These are phyloP conservation scores for Eremophila alpestris DNA, from an alignment of 2,797 vertebrate genomes.

Conservation along the genomic window DNA sequence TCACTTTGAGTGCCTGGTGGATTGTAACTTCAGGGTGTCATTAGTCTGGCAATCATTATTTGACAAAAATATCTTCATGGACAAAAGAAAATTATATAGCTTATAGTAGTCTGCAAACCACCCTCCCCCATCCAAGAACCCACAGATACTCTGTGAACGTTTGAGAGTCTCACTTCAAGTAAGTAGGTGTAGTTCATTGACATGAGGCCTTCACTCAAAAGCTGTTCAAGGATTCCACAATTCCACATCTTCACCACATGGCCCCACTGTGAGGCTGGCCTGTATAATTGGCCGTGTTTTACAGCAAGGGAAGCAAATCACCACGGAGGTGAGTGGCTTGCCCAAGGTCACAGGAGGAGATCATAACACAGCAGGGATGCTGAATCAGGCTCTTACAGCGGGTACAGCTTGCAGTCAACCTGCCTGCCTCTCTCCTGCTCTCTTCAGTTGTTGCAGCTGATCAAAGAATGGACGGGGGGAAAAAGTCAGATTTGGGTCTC, in stretches of 20 bases:
- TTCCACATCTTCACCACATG: neutral
- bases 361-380: neutral
- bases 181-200: neutral
- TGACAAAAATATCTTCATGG: neutral
- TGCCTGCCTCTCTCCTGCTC: neutral
- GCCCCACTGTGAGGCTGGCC: neutral
- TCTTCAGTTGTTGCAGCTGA: neutral
- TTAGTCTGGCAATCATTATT: neutral
- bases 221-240: neutral
- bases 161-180: neutral
- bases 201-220: neutral
- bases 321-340: neutral
- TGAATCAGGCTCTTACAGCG: neutral
- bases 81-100: neutral
- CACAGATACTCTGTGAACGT: neutral
- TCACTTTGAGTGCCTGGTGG: neutral
- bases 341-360: constrained; percentile 8
- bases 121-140: accelerated
- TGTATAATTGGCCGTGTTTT: neutral
- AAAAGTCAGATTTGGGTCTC: neutral
- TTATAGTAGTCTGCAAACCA: neutral
- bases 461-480: neutral
- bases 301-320: neutral
- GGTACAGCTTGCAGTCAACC: neutral
- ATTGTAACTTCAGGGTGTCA: constrained; percentile 26